These are phyloP conservation scores for Cotesia glomerata DNA, from an alignment of 1,140 invertebrate genomes.

Conservation along the genomic window DNA sequence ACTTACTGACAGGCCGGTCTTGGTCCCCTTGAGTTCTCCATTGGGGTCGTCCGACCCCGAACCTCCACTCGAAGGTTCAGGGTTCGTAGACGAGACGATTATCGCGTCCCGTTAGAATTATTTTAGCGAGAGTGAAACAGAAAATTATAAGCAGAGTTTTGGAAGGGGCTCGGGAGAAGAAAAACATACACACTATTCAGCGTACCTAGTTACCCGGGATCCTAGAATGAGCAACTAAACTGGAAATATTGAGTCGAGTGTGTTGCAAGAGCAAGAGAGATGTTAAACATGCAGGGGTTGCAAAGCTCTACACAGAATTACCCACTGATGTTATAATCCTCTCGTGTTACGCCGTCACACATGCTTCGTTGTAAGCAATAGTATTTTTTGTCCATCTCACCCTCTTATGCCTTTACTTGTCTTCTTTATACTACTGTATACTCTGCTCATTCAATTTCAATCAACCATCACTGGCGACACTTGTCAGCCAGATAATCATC, in stretches of 20 bases:
- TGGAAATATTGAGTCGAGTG: constrained; percentile 50
- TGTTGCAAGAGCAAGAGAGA: constrained; percentile 44
- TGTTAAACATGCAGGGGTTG: constrained; percentile 30
- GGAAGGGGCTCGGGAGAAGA: constrained; percentile 4
- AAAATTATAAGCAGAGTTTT: constrained; percentile 4
- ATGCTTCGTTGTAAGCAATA: constrained; percentile 55
- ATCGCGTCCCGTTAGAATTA: neutral
- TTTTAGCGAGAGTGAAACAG: constrained; percentile 1
- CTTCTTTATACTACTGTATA: neutral
- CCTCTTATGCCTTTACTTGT: constrained; percentile 13
- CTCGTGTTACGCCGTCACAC: constrained; percentile 61
- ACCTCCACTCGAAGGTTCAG: constrained; percentile 21
- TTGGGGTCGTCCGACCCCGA: constrained; percentile 31
- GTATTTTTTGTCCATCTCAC: constrained; percentile 42
- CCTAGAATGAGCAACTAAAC: constrained; percentile 41
- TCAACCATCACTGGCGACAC: constrained; percentile 43
- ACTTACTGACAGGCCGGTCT: constrained; percentile 55
- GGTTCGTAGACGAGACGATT: neutral
- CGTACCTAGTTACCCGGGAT: neutral
- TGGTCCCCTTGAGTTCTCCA: constrained; percentile 45
- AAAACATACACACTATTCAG: neutral
- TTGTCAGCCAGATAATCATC: constrained; percentile 32
- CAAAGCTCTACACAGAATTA: constrained; percentile 47
- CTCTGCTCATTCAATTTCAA: constrained; percentile 22
- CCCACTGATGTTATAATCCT: constrained; percentile 65